Evolutionary conservation across 2,113 vertebrate genomes (phyloP), one percentile per base, ranked within the genome.

Genomic region (Actinemys pallida): DNA sequence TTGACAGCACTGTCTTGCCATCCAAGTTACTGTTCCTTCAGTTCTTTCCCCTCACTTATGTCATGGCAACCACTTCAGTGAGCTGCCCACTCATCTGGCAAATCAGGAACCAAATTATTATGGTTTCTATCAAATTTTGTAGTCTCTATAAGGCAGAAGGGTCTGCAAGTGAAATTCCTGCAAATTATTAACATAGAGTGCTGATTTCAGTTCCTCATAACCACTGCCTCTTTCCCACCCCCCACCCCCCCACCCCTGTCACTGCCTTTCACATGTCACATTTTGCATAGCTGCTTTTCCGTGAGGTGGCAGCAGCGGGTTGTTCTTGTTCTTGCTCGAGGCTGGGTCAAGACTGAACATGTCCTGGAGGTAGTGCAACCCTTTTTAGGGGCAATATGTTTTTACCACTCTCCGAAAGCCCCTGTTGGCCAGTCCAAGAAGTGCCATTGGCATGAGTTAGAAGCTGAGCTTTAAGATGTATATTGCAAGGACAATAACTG

Each of bases 401-500:
- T 90, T 93, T 86, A 89, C 91, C 39, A 1, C 89, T 86, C 85
- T 90, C 80, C 88, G 88, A 97, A 90, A 95, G 87, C 78, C 86
- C 83, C 87, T 85, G n/a, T 90, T 92, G 93, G 95, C 90, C 93
- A 87, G 92, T 95, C 96, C 93, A 95, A 83, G 87, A 93, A 95
- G 47, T 84, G 90, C 96, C 93, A 42, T 42, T 81, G 95, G 95
- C 90, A 84, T 92, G 89, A 89, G 96, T 95, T 97, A 92, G 92
- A 97, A 94, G 57, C 75, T 96, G 93, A 94, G 96, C 94, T 97
- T 96, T 93, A 94, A 91, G 94, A 93, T 94, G 20, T 96, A 87
- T 94, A 90, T 95, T 96, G 39, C 94, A 97, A 96, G 96, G 94
- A 96, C 92, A 95, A 94, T 95, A 95, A 92, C 93, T 84, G 87